These are phyloP conservation scores for Metallyticus violacea DNA, from an alignment of 2,888 invertebrate species.

Conservation along the genomic window DNA sequence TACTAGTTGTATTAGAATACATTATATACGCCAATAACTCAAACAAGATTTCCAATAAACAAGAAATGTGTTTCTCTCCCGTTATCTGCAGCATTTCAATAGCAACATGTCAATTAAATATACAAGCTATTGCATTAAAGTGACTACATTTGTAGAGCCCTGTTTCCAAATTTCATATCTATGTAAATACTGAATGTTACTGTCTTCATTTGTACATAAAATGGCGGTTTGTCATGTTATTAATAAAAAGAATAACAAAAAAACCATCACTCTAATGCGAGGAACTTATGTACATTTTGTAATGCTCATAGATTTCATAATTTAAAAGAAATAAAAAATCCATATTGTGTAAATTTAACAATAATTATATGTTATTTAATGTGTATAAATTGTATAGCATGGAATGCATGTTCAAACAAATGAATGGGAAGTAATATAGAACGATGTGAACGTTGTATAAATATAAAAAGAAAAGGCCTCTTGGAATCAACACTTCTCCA, in stretches of 20 bases:
- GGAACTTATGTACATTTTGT: conserved; percentile 14
- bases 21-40: neutral
- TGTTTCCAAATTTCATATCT: neutral
- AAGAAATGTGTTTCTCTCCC: neutral
- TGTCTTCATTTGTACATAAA: conserved; percentile 15
- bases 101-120: neutral
- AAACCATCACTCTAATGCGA: neutral
- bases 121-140: neutral
- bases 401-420: neutral
- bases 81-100: neutral
- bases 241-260: neutral
- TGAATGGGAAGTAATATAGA: neutral
- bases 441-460: neutral
- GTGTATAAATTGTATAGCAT: conserved; percentile 7
- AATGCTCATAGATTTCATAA: conserved; percentile 23
- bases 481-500: neutral
- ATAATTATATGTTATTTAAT: conserved; percentile 7
- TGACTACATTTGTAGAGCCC: conserved; percentile 2
- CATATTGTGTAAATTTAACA: conserved; percentile 1
- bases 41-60: neutral
- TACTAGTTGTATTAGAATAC: too few relatives aligned
- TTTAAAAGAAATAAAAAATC: neutral
- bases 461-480: neutral
- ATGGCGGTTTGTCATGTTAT: neutral
- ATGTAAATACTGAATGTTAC: conserved; percentile 7